Evolutionary conservation across 2,888 invertebrate genomes (phyloP), one percentile per base, ranked within the genome.

Genomic region (Zygaena filipendulae): DNA sequence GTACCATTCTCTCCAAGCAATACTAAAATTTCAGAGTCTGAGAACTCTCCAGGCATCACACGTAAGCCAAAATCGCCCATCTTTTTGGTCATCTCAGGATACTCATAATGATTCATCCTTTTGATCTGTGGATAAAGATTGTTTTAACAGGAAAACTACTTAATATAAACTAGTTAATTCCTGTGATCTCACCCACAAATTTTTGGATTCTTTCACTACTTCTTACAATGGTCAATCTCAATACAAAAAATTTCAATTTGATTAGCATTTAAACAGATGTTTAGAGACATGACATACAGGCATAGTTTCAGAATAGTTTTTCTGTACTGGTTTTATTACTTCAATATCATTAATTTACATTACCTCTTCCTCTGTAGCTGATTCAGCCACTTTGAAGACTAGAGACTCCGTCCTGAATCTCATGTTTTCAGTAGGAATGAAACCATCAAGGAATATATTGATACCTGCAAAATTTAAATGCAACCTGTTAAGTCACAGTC

Each of bases 401-500:
- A 99, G 81, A 2, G 97, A 96, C 62, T 95, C 92, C 45, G 99
- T 97, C 35, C 99, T 87, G 84, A 99, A 99, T 58, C 99, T 87
- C 79, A 99, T 87, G 74, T 99, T 99, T 79, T 99, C 99, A 9
- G 99, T 98, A 11, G 98, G 98, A 11, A 99, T 97, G 79, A 97
- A 99, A 25, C 99, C 99, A 69, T 99, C 99, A 53, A 99, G 84
- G 82, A 99, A 99, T 56, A 99, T 98, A 66, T 99, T 99, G 56
- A 99, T 99, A 52, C 91, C 90, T 90, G 43, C 13, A 52, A 49
- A 39, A 33, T n/a, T n/a, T n/a, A n/a, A n/a, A n/a, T n/a, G n/a
- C n/a, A n/a, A n/a, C n/a, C n/a, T n/a, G n/a, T n/a, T n/a, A n/a
- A n/a, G n/a, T n/a, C n/a, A n/a, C n/a, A n/a, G n/a, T 23, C 3